A percentile compares a stretch with the other conserved stretches of the same genome.
These are phyloP conservation scores for human DNA, from an alignment of 2,113 vertebrate genomes.

Conservation along the genomic window GRCh38 chr4:186177501-186178000, in stretches of 20 bases:
- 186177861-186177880: not conserved
- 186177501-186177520: not conserved
- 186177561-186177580: not conserved
- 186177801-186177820: not conserved
- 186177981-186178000: not conserved
- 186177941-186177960: not conserved
- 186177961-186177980: not conserved
- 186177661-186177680: not conserved
- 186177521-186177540: not conserved
- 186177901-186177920: not conserved
- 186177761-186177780: not conserved
- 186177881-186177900: not conserved
- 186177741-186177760: not conserved
- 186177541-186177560: not conserved
- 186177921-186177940: not conserved
- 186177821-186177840: not conserved
- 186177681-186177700: not conserved
- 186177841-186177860: not conserved
- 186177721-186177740: not conserved
- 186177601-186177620: not conserved
- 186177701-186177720: not conserved
- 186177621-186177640: not conserved
- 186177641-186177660: not conserved
- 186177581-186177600: not conserved
- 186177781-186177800: not conserved